phyloP scores from a whole-genome alignment of 2,888 invertebrate species.

The Drosophila antonietae region DNA sequence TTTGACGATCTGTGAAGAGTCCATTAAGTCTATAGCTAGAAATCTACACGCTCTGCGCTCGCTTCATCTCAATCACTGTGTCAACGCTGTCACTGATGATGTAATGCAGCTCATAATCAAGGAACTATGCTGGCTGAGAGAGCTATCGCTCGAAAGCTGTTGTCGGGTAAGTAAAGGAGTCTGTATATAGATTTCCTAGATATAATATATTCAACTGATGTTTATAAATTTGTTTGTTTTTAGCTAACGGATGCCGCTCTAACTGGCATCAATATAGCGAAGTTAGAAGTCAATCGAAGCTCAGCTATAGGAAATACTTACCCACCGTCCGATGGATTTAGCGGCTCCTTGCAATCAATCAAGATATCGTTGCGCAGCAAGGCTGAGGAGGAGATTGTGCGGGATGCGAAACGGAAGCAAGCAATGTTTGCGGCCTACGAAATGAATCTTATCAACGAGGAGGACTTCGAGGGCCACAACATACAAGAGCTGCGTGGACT shows the following conservation, averaged over 20 bases:
- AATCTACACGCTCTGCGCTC: slow-evolving; percentile 86
- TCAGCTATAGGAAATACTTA: slow-evolving; percentile 71
- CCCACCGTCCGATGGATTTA: slow-evolving; percentile 54
- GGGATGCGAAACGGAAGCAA: slow-evolving; percentile 88
- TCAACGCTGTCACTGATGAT: slow-evolving; percentile 89
- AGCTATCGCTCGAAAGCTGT: slow-evolving; percentile 88
- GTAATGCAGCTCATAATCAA: slow-evolving; percentile 89
- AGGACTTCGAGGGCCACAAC: slow-evolving; percentile 84
- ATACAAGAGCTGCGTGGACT: slow-evolving; percentile 86
- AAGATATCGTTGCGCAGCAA: slow-evolving; percentile 88
- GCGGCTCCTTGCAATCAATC: slow-evolving; percentile 63
- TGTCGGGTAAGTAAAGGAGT: slow-evolving; percentile 62
- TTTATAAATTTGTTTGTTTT: neutral
- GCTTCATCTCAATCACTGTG: slow-evolving; percentile 89
- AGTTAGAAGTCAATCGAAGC: slow-evolving; percentile 51
- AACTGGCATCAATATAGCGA: slow-evolving; percentile 86
- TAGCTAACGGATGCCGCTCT: slow-evolving; percentile 88
- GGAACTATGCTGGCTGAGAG: slow-evolving; percentile 87
- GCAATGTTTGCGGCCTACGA: slow-evolving; percentile 88
- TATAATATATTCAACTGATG: neutral
- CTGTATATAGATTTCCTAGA: neutral
- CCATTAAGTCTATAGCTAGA: slow-evolving; percentile 87
- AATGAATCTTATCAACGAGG: slow-evolving; percentile 80
- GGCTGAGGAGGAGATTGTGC: slow-evolving; percentile 89
- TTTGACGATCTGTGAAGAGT: slow-evolving; percentile 87